phyloP scores from a whole-genome alignment of 1,140 invertebrate species.

The Lucilia sericata region DNA sequence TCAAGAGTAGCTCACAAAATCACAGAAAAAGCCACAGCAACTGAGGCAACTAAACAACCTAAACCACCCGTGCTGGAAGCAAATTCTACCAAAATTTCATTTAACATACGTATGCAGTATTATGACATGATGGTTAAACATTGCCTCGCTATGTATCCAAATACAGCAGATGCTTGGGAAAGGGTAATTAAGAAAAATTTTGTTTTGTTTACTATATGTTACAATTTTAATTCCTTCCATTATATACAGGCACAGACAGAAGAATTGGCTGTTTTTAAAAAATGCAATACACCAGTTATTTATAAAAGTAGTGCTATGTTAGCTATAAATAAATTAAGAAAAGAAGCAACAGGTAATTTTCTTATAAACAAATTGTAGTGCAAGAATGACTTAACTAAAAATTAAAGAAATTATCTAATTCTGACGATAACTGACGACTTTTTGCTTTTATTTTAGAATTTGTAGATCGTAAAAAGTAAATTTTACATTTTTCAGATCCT shows the following conservation, averaged over 20 bases:
- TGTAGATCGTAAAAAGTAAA: too few relatives aligned
- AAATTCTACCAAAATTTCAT: slow-evolving; percentile 83
- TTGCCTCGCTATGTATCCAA: slow-evolving; percentile 81
- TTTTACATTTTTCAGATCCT: too few relatives aligned
- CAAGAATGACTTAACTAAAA: neutral
- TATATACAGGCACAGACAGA: slow-evolving; percentile 74
- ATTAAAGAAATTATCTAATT: too few relatives aligned
- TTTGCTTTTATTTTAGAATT: too few relatives aligned
- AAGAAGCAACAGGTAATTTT: slow-evolving; percentile 72
- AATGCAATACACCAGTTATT: slow-evolving; percentile 81
- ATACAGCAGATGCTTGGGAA: slow-evolving; percentile 78
- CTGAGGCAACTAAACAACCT: slow-evolving; percentile 49
- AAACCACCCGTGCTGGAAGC: slow-evolving; percentile 76
- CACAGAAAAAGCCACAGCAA: slow-evolving; percentile 41
- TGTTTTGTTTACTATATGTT: neutral
- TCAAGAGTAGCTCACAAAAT: slow-evolving; percentile 76
- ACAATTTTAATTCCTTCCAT: neutral
- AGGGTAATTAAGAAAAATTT: slow-evolving; percentile 68
- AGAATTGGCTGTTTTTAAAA: slow-evolving; percentile 82
- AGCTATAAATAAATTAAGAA: slow-evolving; percentile 79
- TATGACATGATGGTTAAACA: slow-evolving; percentile 90
- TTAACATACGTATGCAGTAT: slow-evolving; percentile 85
- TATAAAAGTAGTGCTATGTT: slow-evolving; percentile 89
- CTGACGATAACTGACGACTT: too few relatives aligned
- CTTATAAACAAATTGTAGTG: neutral